Evolutionary conservation across 2,888 invertebrate genomes (phyloP).

Genomic region (Callyntrura sp.): DNA sequence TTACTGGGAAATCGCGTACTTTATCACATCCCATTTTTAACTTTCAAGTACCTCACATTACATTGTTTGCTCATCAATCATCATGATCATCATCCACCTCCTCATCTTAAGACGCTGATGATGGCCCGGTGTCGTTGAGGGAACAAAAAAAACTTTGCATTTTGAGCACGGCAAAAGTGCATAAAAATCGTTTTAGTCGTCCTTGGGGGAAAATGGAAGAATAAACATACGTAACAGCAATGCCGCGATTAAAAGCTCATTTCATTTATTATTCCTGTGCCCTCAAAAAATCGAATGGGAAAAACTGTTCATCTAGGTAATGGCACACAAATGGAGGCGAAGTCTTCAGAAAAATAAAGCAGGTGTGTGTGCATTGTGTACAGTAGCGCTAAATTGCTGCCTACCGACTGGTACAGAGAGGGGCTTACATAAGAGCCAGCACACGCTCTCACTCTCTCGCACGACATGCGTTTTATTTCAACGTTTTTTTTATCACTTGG

Average conservation of each 20-base stretch:
- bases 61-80: slow-evolving; percentile 54
- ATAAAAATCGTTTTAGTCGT: slow-evolving; percentile 46
- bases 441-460: slow-evolving; percentile 1
- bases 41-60: slow-evolving; percentile 44
- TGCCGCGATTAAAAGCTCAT: slow-evolving; percentile 54
- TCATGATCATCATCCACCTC: neutral
- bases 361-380: neutral
- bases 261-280: slow-evolving; percentile 60
- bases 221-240: slow-evolving; percentile 17
- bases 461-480: neutral
- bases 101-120: neutral
- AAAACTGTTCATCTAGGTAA: slow-evolving; percentile 40
- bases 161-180: slow-evolving; percentile 38
- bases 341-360: neutral
- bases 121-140: slow-evolving; percentile 26
- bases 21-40: neutral
- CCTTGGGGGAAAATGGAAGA: slow-evolving; percentile 47
- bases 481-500: neutral
- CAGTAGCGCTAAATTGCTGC: neutral
- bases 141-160: neutral
- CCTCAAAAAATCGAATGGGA: slow-evolving; percentile 50
- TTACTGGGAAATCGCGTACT: neutral
- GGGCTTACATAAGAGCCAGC: neutral
- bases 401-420: slow-evolving; percentile 27
- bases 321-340: slow-evolving; percentile 44